Base-by-base conservation (phyloP, 2,113 vertebrate species). In the Pardalotus punctatus region DNA sequence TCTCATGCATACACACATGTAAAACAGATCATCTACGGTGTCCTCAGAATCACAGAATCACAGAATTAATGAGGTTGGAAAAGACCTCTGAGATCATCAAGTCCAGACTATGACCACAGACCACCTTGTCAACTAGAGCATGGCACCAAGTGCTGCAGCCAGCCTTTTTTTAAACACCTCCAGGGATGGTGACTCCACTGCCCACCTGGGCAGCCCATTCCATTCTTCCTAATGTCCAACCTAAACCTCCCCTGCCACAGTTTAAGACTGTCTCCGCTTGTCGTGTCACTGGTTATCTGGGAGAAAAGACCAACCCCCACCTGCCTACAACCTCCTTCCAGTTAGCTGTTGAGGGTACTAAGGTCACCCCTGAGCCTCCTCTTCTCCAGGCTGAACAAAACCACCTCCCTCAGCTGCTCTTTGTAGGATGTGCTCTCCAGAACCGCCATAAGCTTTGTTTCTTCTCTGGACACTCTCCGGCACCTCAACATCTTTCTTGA, bases 121-220 rank as follows among this genome's bases (percentile, higher is more conserved):
- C 1, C 23, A 38, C 7, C 10, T 24, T 45, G 9, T 35, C 6
- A 53, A 60, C 13, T 12, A 29, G 9, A 16, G 10, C 33, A 38
- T 10, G 28, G 17, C 9, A 29, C 2, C 1, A 6, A 2, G 11
- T 21, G 38, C 10, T 27, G 38, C 10, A 33, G 38, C 3, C 0
- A 2, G 12, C 29, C 28, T 81, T 50, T 33, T 7, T 51, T 66
- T 13, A 29, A 81, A 28, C 12, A 33, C 13, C 3, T 53, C 20
- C 28, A 25, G 15, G 33, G 28, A 14, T 7, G 7, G 11, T 2
- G 1, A 21, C 28, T n/a, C 23, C 9, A 29, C 3, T 13, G 17
- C 3, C 3, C 3, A 2, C 8, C 9, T 38, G 19, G 19, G 15
- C 8, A 51, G 19, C 20, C 10, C 19, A n/a, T 38, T 66, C 6